A percentile compares a stretch with the other conserved stretches of the same genome.
phyloP scores from a whole-genome alignment of 2,888 invertebrate species.

The Leucoma salicis region DNA sequence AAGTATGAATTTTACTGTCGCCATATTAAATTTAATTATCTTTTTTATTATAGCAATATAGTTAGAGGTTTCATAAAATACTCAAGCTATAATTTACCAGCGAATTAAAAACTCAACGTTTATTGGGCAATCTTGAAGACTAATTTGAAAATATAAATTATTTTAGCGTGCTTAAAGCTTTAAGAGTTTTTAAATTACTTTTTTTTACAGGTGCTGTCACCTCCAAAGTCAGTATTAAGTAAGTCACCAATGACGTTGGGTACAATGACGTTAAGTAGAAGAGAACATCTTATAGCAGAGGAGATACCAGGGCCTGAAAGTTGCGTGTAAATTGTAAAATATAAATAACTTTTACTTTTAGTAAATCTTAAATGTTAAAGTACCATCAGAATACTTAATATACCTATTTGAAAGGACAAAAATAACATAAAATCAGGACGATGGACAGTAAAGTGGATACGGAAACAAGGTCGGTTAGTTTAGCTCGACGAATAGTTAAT shows the following conservation, averaged over 20 bases:
- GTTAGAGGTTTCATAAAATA: constrained; percentile 6
- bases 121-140: constrained; percentile 1
- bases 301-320: constrained; percentile 78
- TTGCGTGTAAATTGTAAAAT: constrained; percentile 63
- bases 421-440: too few relatives aligned
- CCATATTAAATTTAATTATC: constrained; percentile 5
- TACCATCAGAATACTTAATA: too few relatives aligned
- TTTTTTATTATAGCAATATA: constrained; percentile 8
- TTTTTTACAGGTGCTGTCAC: constrained; percentile 52
- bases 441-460: too few relatives aligned
- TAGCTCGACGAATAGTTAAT: too few relatives aligned
- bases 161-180: constrained; percentile 8
- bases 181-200: constrained; percentile 4
- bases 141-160: constrained; percentile 3
- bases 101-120: constrained; percentile 4
- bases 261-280: constrained; percentile 63
- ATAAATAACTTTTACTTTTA: too few relatives aligned
- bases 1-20: constrained; percentile 7
- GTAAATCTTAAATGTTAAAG: too few relatives aligned
- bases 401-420: too few relatives aligned
- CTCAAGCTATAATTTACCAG: neutral
- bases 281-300: constrained; percentile 76
- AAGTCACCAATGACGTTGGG: constrained; percentile 50
- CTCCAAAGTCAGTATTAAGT: constrained; percentile 49
- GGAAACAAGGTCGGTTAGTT: too few relatives aligned